Evolutionary conservation across 30 jellyfish, hydroid and myxozoan species (phyloP), one percentile per base, ranked within the genome.

Genomic region (Turritopsis rubra): DNA sequence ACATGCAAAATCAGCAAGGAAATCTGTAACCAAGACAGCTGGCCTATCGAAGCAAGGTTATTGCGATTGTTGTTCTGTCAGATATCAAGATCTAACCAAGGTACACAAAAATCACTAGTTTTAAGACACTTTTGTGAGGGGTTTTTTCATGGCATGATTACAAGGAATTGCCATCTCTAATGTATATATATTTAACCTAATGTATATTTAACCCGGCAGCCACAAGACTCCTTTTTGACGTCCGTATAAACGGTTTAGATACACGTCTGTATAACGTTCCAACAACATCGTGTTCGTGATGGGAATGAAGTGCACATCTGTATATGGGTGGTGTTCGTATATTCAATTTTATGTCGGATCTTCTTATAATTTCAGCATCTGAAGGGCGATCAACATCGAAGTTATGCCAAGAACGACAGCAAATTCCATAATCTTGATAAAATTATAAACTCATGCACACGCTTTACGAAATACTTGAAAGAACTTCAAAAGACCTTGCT

Each of bases 31-130:
- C 9, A 27, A 22, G 77, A 68, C 19, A 54, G 18, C 29, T 66
- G 76, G 29, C 76, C 76, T 27, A 68, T 68, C 77, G 16, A 68
- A 27, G 30, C 77, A 23, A 7, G 77, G 77, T 68, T 68, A 68
- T 68, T 68, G 77, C 19, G 77, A 68, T 27, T 68, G 77, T 68
- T 68, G 77, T 68, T n/a, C 77, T n/a, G 77, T 68, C 77, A 9
- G 77, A 68, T 68, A 68, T 68, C 77, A 68, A n/a, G 77, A 68
- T 68, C 30, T 68, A 7, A 23, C 9, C 77, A 68, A 68, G 77
- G 77, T 68, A 68, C 0, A 0, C 19, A 68, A 9, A 23, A 27
- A n/a, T 68, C 1, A n/a, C 19, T 27, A 9, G 30, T 7, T n/a
- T 68, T 27, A 7, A 0, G 77, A 7, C 0, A 68, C 30, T 27